Conservation (phyloP, 2,888 invertebrate species). For the Trimorus sp. region DNA sequence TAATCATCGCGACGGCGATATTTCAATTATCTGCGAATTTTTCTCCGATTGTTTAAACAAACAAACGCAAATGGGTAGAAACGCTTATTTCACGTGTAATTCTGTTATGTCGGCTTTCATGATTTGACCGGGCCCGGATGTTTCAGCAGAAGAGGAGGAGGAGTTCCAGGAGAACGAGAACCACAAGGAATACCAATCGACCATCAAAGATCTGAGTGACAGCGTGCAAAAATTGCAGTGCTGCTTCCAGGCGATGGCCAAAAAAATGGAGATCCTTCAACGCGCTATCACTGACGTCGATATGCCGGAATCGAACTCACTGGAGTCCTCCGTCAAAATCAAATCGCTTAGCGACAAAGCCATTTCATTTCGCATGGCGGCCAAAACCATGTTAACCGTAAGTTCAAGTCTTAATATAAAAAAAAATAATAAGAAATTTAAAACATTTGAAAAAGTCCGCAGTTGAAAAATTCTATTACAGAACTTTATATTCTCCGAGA, state of each 20-base stretch:
- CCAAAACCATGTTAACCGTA: constrained; percentile 98
- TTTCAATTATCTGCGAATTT: neutral
- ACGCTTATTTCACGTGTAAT: constrained; percentile 9
- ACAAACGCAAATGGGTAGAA: neutral
- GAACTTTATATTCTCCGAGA: too few species aligned
- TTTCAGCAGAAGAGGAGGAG: constrained; percentile 82
- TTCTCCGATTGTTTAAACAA: neutral
- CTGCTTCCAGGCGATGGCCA: constrained; percentile 94
- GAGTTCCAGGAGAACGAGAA: constrained; percentile 79
- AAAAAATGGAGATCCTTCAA: constrained; percentile 93
- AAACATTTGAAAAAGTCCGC: too few species aligned
- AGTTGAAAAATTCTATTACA: too few species aligned
- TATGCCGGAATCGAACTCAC: constrained; percentile 83
- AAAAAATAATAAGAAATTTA: too few species aligned
- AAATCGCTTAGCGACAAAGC: constrained; percentile 96
- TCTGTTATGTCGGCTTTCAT: neutral
- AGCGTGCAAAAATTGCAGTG: constrained; percentile 95
- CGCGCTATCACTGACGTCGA: constrained; percentile 90
- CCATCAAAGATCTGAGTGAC: constrained; percentile 88
- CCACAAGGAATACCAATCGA: constrained; percentile 83
- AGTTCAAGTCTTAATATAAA: constrained; percentile 67
- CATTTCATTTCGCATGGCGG: constrained; percentile 96
- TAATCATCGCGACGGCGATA: too few species aligned
- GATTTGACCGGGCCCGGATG: constrained; percentile 56
- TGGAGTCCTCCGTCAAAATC: constrained; percentile 87